Evolutionary conservation across 2,797 vertebrate genomes (phyloP).

Genomic region (Dendrocincla tyrannina): DNA sequence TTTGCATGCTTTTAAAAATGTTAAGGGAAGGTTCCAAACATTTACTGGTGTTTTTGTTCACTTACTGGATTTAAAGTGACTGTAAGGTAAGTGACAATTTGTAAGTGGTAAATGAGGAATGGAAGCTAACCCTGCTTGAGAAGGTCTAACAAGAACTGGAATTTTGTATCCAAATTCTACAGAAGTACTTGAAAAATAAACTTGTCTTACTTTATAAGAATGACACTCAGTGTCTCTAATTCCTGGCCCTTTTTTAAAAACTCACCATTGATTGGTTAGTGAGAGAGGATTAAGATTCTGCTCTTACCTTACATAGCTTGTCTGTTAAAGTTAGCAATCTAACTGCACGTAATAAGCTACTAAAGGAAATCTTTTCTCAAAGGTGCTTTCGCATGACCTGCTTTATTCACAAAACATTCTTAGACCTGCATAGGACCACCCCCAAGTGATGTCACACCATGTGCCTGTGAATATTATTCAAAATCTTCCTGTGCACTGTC

Average conservation of each 20-base stretch:
- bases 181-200: background rate
- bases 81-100: background rate
- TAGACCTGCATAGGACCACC: background rate
- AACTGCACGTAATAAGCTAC: background rate
- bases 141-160: background rate
- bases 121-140: background rate
- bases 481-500: background rate
- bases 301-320: background rate
- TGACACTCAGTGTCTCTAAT: background rate
- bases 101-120: background rate
- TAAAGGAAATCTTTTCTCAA: background rate
- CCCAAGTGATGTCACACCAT: too few relatives aligned
- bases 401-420: background rate
- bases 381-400: background rate
- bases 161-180: background rate
- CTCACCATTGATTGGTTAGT: background rate
- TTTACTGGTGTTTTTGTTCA: background rate
- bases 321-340: background rate
- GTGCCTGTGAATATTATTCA: too few relatives aligned
- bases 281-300: background rate
- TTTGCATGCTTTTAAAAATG: background rate
- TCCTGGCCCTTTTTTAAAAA: background rate
- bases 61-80: background rate
- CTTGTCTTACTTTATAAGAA: background rate
- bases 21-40: background rate